Conservation (phyloP, 2,113 vertebrate species). For the Callorhinus ursinus region DNA sequence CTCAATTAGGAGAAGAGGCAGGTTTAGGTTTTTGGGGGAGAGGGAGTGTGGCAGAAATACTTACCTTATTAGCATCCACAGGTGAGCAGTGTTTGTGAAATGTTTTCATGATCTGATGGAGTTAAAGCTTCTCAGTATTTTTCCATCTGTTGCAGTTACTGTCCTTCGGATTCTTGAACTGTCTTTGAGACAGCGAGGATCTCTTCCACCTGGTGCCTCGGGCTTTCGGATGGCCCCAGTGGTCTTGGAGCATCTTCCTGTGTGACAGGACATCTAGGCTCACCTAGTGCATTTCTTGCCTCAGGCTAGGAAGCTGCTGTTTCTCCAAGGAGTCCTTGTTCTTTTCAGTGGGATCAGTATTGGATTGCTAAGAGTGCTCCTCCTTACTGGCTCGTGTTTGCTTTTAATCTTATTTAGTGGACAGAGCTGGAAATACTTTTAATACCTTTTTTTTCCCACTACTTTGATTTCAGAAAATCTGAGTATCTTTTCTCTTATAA, state of each 20-base stretch:
- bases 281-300: too few relatives aligned
- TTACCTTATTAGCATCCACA: not conserved
- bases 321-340: not conserved
- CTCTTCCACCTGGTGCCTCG: not conserved
- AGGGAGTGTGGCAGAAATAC: not conserved
- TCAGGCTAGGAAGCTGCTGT: not conserved
- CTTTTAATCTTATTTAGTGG: too few relatives aligned
- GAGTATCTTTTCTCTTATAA: not conserved
- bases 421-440: not conserved
- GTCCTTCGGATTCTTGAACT: not conserved
- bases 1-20: not conserved
- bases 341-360: accelerated
- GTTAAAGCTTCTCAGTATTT: not conserved
- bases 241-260: not conserved
- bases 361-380: not conserved
- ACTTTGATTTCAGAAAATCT: not conserved
- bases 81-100: not conserved
- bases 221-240: not conserved
- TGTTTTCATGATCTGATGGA: not conserved
- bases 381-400: not conserved
- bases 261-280: not conserved
- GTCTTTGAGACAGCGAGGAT: too few relatives aligned
- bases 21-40: not conserved
- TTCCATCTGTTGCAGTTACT: not conserved
- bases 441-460: not conserved